Evolutionary conservation across 2,113 vertebrate genomes (phyloP), one percentile per base, ranked within the genome.

Genomic region (Cavia aperea): DNA sequence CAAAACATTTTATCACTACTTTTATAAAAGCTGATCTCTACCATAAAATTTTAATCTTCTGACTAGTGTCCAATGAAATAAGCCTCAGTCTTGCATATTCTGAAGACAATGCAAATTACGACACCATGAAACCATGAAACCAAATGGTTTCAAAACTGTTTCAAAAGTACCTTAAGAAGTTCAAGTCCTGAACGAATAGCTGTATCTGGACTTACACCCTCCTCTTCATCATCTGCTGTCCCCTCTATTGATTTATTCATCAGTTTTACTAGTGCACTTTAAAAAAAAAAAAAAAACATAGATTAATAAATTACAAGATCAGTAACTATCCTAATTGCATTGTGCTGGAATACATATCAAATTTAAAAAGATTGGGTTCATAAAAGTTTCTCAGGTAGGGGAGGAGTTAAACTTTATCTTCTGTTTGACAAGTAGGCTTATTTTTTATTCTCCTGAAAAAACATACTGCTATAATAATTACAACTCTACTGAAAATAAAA

Each of bases 241-340:
- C 99, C 99, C 91, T 99, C 99, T 97, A 99, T 99, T 12, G 99
- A 99, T 97, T 99, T 99, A 97, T 99, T 99, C 97, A 99, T 98
- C 96, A 99, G 97, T 96, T 99, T 99, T 95, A 99, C 99, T 97
- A 99, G 98, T 96, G 99, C 98, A 97, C 99, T 99, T 89, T 7
- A 77, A 46, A 90, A 73, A 96, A 95, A 97, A 96, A 1, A 86
- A 95, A 33, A 97, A 63, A 96, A 26, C 36, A 3, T 82, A 91
- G 86, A 65, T 97, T 81, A 96, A 75, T 72, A 81, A 94, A 72
- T 11, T 63, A 88, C 33, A 24, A 49, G 7, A 79, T 68, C 70
- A 90, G 8, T 79, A 92, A 93, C 31, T 83, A 88, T 26, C 66
- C 77, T 60, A 94, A 93, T 0, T 88, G 29, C 31, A 91, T 1